A percentile compares a stretch with the other conserved stretches of the same genome.
Conservation (phyloP, 2,888 invertebrate species). For the Mythimna loreyi region DNA sequence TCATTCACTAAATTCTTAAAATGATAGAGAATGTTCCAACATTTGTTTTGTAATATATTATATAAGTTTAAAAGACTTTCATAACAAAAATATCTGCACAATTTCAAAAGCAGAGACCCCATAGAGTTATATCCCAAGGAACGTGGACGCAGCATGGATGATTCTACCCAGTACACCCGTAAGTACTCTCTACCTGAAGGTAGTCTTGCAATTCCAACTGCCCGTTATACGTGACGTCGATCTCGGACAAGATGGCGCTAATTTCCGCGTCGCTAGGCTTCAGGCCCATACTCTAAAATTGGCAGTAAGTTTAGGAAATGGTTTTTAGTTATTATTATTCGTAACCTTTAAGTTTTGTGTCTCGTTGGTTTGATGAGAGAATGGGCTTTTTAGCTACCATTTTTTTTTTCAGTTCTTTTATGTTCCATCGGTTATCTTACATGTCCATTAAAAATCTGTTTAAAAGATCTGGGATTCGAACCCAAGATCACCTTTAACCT, state of each 20-base stretch:
- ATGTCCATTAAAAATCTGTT: background rate
- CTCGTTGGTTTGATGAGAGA: background rate
- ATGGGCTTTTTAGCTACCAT: background rate
- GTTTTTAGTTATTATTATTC: background rate
- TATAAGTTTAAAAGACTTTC: no score
- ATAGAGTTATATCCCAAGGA: conserved; percentile 22
- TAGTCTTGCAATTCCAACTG: conserved; percentile 97
- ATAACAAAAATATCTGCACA: conserved; percentile 46
- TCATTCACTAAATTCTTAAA: background rate
- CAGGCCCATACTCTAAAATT: conserved; percentile 92
- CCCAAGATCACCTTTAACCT: background rate
- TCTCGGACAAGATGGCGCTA: conserved; percentile 95
- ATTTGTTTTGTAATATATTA: no score
- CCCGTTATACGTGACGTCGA: conserved; percentile 96
- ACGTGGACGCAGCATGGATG: conserved; percentile 62
- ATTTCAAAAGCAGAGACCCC: conserved; percentile 47
- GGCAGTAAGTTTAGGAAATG: conserved; percentile 43
- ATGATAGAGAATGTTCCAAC: no score
- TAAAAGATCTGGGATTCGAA: background rate
- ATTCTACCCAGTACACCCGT: conserved; percentile 60
- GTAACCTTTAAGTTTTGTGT: background rate
- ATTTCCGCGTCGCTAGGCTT: conserved; percentile 93
- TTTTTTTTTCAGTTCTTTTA: background rate
- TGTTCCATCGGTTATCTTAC: background rate
- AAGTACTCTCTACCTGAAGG: conserved; percentile 93